Evolutionary conservation across 2,797 vertebrate species (phyloP), one percentile per base, ranked within the genome.

Genomic region (Odontamblyopus lacepedii): DNA sequence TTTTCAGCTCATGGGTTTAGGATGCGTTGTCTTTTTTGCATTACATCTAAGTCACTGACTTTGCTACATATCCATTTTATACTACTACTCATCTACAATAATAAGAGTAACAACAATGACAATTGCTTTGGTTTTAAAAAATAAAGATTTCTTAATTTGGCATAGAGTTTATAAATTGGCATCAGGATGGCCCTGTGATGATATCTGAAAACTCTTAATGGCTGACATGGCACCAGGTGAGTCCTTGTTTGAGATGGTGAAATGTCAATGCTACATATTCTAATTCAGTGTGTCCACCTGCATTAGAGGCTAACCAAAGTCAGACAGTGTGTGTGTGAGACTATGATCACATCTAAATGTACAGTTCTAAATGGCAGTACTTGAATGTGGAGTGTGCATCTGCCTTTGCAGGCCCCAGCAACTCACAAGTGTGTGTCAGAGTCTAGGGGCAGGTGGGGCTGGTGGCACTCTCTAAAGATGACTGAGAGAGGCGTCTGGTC

Each of bases 401-500:
- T 74, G 78, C 70, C 66, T 64, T 26, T 64, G 63, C 63, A 44
- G 32, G 62, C 19, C 61, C 35, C 41, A 50, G 15, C 26, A 65
- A 15, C 8, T 23, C 26, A 50, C 63, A 67, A 53, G 27, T 11
- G 16, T 53, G 65, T 67, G 44, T 70, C 72, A 78, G 75, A 81
- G 75, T 93, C 85, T 96, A 99, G 51, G 97, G 94, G 91, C 97
- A 97, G 0, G 96, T 97, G 64, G 98, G 98, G 88, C 98, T 98
- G 89, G 97, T 98, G 86, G 97, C 95, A 73, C 98, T 99, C 93
- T 99, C 98, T 90, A 99, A 93, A 51, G 97, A 98, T 73, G 97
- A 99, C 94, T 99, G 98, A 72, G 98, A 99, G 81, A 98, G 96
- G 73, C 96, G 96, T 74, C 97, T 95, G 30, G 97, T 96, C 76